Conservation (phyloP, 2,888 invertebrate genomes). For the Eristalis arbustorum region DNA sequence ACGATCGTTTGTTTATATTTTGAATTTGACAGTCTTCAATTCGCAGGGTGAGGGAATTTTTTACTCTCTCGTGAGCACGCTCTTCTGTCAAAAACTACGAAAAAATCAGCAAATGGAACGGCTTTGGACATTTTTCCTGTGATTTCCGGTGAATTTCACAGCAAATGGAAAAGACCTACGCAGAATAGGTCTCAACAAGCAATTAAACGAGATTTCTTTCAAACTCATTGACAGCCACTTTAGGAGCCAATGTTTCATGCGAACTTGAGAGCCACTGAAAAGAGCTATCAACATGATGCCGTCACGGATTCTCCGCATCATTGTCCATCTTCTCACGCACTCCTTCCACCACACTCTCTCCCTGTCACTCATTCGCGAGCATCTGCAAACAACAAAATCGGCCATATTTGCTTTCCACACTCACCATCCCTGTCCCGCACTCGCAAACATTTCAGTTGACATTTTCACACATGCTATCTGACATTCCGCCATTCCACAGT, state of each 20-base stretch:
- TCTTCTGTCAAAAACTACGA: too few relatives aligned
- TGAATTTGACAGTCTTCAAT: too few relatives aligned
- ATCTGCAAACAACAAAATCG: slow-evolving; percentile 28
- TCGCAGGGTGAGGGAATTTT: too few relatives aligned
- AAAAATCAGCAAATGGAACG: too few relatives aligned
- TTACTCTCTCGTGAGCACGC: too few relatives aligned
- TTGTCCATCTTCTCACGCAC: background rate
- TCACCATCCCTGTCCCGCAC: slow-evolving; percentile 30
- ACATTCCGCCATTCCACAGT: slow-evolving; percentile 50
- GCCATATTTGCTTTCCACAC: slow-evolving; percentile 45
- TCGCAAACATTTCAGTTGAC: slow-evolving; percentile 9
- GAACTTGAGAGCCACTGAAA: slow-evolving; percentile 41
- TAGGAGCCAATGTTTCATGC: background rate
- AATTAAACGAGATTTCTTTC: too few relatives aligned
- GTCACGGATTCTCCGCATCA: background rate
- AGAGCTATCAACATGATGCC: background rate
- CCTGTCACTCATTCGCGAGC: background rate
- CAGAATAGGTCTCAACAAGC: too few relatives aligned
- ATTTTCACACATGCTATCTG: slow-evolving; percentile 65
- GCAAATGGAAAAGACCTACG: too few relatives aligned
- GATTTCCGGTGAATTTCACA: too few relatives aligned
- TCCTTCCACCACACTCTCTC: slow-evolving; percentile 9
- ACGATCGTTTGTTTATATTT: too few relatives aligned
- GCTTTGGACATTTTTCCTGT: too few relatives aligned
- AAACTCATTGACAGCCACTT: background rate